A percentile compares a stretch with the other conserved stretches of the same genome.
phyloP scores from a whole-genome alignment of 1,140 invertebrate genomes.

The Zaprionus ghesquierei region DNA sequence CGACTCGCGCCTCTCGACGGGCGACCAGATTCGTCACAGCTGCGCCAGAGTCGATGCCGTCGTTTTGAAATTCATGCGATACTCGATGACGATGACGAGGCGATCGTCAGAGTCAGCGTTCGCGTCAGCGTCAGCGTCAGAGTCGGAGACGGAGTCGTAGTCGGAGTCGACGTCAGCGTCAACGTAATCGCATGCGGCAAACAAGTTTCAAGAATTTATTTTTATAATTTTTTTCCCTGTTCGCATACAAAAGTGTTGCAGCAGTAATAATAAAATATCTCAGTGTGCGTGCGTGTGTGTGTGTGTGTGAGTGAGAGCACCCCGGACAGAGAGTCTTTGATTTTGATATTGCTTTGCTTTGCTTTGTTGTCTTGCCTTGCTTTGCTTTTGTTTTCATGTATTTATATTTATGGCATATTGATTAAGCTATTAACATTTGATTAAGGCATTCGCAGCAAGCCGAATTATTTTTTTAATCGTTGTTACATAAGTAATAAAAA shows the following conservation, averaged over 20 bases:
- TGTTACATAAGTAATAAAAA: constrained; percentile 43
- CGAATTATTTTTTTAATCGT: constrained; percentile 68
- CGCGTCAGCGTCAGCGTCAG: constrained; percentile 33
- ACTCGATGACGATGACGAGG: constrained; percentile 48
- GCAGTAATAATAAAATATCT: constrained; percentile 38
- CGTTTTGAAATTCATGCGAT: constrained; percentile 76
- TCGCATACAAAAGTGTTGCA: constrained; percentile 70
- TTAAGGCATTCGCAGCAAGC: constrained; percentile 75
- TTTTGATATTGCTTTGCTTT: constrained; percentile 30
- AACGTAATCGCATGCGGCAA: constrained; percentile 78
- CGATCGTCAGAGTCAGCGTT: constrained; percentile 32
- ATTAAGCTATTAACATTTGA: constrained; percentile 81
- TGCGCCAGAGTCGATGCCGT: constrained; percentile 51
- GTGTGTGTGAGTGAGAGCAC: constrained; percentile 24
- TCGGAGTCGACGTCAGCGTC: constrained; percentile 37
- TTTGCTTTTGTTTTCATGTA: constrained; percentile 24
- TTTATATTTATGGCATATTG: constrained; percentile 79
- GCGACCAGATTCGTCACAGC: constrained; percentile 69
- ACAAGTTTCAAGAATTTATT: constrained; percentile 78
- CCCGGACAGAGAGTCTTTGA: constrained; percentile 51
- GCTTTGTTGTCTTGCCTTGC: constrained; percentile 24
- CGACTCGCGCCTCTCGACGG: background rate
- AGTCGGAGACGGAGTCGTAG: too few relatives aligned
- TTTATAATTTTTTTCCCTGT: constrained; percentile 67
- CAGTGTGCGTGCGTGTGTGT: background rate